phyloP scores from a whole-genome alignment of 2,888 invertebrate species.

The Netelia inedita region DNA sequence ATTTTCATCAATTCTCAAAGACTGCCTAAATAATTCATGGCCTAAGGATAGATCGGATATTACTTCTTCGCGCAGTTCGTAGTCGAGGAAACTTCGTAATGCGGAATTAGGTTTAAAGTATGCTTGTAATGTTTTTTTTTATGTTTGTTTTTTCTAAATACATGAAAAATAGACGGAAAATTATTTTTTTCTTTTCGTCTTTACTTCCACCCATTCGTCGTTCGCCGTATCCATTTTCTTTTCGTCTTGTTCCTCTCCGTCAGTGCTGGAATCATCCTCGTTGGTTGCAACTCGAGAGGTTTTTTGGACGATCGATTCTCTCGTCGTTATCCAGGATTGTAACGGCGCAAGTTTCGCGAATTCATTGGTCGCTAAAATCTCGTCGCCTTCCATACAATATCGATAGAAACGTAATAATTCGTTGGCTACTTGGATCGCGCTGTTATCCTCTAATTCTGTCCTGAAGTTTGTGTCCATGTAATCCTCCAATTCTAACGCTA shows the following conservation, averaged over 20 bases:
- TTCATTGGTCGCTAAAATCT: slow-evolving; percentile 72
- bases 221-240: slow-evolving; percentile 73
- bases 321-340: slow-evolving; percentile 77
- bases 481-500: slow-evolving; percentile 80
- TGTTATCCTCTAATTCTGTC: slow-evolving; percentile 80
- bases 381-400: slow-evolving; percentile 75
- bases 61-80: not conserved
- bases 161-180: not conserved
- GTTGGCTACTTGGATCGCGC: slow-evolving; percentile 79
- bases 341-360: slow-evolving; percentile 77
- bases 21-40: slow-evolving; percentile 29
- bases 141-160: slow-evolving; percentile 23
- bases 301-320: slow-evolving; percentile 50
- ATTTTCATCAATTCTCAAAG: slow-evolving; percentile 14
- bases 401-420: slow-evolving; percentile 79
- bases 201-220: slow-evolving; percentile 80
- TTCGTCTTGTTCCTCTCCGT: slow-evolving; percentile 66
- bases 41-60: not conserved
- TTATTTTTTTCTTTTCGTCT: slow-evolving; percentile 77
- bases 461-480: slow-evolving; percentile 80
- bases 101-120: slow-evolving; percentile 17
- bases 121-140: slow-evolving; percentile 46
- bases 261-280: slow-evolving; percentile 62
- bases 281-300: slow-evolving; percentile 4
- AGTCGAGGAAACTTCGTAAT: slow-evolving; percentile 2